A percentile compares a stretch with the other conserved stretches of the same genome.
phyloP scores from a whole-genome alignment of 2,113 vertebrate genomes.

The Clinocottus analis region DNA sequence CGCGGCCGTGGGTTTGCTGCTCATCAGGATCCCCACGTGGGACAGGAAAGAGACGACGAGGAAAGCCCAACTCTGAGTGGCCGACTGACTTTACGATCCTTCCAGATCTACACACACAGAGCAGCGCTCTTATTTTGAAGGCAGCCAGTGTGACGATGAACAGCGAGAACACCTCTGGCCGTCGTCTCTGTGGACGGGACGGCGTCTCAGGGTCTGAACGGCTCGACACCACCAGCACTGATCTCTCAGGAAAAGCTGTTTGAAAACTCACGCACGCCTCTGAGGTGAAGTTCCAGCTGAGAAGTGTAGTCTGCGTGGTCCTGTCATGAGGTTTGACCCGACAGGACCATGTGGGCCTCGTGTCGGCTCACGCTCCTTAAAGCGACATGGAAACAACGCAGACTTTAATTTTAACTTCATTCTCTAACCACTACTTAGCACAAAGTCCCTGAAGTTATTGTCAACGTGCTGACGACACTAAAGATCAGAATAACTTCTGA shows the following conservation, averaged over 20 bases:
- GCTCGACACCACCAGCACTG: conserved; percentile 30
- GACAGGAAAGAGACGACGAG: conserved; percentile 58
- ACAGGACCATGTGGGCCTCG: not conserved
- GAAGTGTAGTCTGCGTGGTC: not conserved
- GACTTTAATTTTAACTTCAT: not conserved
- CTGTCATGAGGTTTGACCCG: not conserved
- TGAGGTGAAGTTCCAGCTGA: not conserved
- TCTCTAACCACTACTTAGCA: conserved; percentile 47
- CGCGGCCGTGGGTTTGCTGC: conserved; percentile 83
- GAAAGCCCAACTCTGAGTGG: conserved; percentile 14
- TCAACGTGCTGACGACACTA: conserved; percentile 15
- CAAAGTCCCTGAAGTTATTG: not conserved
- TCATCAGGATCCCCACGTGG: conserved; percentile 80
- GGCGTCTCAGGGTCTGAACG: conserved; percentile 1
- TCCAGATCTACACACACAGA: conserved; percentile 1
- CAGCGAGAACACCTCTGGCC: conserved; percentile 5
- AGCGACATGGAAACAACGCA: conserved; percentile 1
- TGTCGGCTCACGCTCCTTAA: conserved; percentile 15
- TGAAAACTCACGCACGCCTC: conserved; percentile 2
- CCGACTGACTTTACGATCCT: not conserved
- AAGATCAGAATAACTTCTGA: not conserved
- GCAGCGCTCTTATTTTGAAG: conserved; percentile 48
- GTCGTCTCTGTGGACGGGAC: not conserved
- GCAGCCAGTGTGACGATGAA: conserved; percentile 3
- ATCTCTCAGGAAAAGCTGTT: conserved; percentile 8